Base-by-base conservation (phyloP, 2,113 vertebrate genomes). In the Peucedramus taeniatus region DNA sequence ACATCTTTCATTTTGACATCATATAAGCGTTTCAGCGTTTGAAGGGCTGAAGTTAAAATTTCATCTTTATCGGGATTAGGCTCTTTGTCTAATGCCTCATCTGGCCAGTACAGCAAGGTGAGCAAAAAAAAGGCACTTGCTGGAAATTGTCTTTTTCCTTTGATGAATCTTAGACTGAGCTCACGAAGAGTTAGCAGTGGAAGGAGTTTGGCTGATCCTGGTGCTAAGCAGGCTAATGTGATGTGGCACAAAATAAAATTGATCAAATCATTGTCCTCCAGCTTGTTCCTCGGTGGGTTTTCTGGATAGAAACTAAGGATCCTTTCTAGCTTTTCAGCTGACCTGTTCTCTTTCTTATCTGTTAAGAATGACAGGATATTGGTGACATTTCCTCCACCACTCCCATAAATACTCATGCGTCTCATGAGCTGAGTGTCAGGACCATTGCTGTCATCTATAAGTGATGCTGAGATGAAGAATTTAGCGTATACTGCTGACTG, bases 81-180 rank as follows among this genome's bases (percentile, higher is more conserved):
- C 0, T 83, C 63, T 69, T 90, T 94, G 13, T 83, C 97, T 87
- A 98, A 57, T 39, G 95, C 76, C 35, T 98, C 98, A 60, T 98
- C 98, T 81, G 98, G 98, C 98, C 98, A 99, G 90, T 98, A 98
- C 1, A 99, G 80, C 68, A 99, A 89, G 10, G 98, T 97, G 26
- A 97, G 97, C 77, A 99, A 75, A 85, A 99, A 98, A 45, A 97
- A 31, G 31, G 98, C 97, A 59, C 90, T 97, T 86, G 98, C 65
- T 53, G 96, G 95, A 71, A 98, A 98, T 64, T 22, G 0, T 44
- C 19, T 69, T 81, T 91, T 97, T 87, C 70, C 95, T 92, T 65
- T 77, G 66, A 88, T 92, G 10, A 98, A 98, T 79, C 95, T 97
- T 35, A 15, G 21, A 81, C 98, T 97, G 51, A 98, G 98, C 16